Conservation (phyloP, 2,113 vertebrate species). For the Strix uralensis region DNA sequence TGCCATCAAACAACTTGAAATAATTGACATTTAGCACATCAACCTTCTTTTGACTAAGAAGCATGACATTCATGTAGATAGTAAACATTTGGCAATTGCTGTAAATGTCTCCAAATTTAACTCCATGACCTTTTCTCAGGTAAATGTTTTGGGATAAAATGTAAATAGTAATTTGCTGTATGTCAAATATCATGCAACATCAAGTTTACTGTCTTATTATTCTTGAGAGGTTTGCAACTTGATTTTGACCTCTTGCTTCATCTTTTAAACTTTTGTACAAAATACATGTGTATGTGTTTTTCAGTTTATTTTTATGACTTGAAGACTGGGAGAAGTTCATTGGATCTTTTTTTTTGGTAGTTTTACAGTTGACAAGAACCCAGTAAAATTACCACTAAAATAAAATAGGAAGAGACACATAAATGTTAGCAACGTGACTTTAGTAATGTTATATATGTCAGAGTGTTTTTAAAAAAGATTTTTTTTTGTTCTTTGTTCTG, state of each 20-base stretch:
- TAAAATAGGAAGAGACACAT: background rate
- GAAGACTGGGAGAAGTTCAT: background rate
- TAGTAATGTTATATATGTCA: background rate
- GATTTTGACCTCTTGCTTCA: slow-evolving; percentile 64
- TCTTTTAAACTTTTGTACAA: slow-evolving; percentile 53
- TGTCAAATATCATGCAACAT: slow-evolving; percentile 76
- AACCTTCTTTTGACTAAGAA: slow-evolving; percentile 77
- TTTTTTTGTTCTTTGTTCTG: background rate
- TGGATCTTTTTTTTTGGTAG: background rate
- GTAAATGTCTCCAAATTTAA: slow-evolving; percentile 84
- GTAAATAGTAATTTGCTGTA: slow-evolving; percentile 84
- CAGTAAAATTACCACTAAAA: background rate
- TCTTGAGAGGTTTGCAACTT: slow-evolving; percentile 74
- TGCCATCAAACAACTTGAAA: slow-evolving; percentile 78
- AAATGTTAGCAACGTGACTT: background rate
- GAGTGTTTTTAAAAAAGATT: background rate
- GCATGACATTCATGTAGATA: slow-evolving; percentile 82
- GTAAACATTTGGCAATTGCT: slow-evolving; percentile 82
- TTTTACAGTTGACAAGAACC: background rate
- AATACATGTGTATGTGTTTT: background rate
- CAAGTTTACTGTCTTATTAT: slow-evolving; percentile 74
- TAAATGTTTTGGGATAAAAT: slow-evolving; percentile 86
- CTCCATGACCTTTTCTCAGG: slow-evolving; percentile 81
- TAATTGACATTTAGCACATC: slow-evolving; percentile 82
- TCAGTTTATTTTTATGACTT: background rate